A percentile compares a stretch with the other conserved stretches of the same genome.
phyloP scores from a whole-genome alignment of 2,888 invertebrate species.

The Thyatira batis region DNA sequence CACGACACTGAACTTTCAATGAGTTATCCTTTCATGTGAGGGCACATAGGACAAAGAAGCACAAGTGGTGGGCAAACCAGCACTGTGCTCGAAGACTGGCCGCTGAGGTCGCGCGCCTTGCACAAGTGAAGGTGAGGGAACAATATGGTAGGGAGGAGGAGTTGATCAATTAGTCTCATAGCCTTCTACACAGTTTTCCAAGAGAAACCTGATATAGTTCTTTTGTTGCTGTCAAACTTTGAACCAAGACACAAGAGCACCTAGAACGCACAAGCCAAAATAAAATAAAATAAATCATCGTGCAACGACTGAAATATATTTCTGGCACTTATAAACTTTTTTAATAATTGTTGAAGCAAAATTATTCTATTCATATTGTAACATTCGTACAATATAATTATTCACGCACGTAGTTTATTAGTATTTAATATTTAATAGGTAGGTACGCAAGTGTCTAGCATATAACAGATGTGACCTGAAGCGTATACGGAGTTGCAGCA shows the following conservation, averaged over 20 bases:
- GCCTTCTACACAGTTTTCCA: neutral
- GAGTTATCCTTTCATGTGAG: conserved; percentile 17
- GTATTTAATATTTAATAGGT: conserved; percentile 1
- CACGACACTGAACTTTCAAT: conserved; percentile 48
- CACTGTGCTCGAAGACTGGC: conserved; percentile 37
- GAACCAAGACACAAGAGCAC: too few relatives aligned
- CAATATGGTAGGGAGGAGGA: conserved; percentile 37
- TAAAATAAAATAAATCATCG: too few relatives aligned
- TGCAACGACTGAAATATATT: neutral
- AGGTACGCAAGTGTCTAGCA: conserved; percentile 9
- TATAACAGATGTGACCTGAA: conserved; percentile 16
- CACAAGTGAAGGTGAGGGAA: conserved; percentile 30
- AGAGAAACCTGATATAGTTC: neutral
- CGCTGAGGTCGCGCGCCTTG: conserved; percentile 36
- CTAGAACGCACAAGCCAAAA: too few relatives aligned
- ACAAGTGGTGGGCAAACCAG: conserved; percentile 52
- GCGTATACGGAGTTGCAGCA: conserved; percentile 2
- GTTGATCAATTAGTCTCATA: conserved; percentile 10
- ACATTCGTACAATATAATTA: neutral
- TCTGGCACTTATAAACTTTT: too few relatives aligned
- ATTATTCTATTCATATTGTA: neutral
- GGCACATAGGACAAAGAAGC: conserved; percentile 30
- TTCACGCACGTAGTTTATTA: neutral
- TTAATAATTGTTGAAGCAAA: neutral
- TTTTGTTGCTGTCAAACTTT: neutral